Evolutionary conservation across 2,888 invertebrate genomes (phyloP).

Genomic region (Melanargia galathea): DNA sequence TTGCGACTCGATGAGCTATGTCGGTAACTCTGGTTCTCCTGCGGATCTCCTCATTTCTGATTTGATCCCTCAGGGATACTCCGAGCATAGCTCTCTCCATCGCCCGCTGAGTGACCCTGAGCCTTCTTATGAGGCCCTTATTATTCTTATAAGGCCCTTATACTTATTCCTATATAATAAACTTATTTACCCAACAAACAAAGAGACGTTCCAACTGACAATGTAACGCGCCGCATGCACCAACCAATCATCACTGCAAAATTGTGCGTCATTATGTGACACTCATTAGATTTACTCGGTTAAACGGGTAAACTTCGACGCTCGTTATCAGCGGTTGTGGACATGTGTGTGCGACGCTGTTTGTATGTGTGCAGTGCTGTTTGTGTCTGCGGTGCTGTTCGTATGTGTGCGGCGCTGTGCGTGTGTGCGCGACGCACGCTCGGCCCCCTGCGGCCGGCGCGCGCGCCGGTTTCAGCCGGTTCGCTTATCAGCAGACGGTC

Average conservation of each 20-base stretch:
- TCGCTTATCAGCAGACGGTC: slow-evolving; percentile 63
- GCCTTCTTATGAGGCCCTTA: too few species aligned
- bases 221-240: slow-evolving; percentile 1
- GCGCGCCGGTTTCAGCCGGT: slow-evolving; percentile 66
- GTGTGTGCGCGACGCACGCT: slow-evolving; percentile 46
- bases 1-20: too few species aligned
- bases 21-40: too few species aligned
- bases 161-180: too few species aligned
- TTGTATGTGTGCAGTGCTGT: too few species aligned
- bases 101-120: too few species aligned
- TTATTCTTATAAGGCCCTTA: too few species aligned
- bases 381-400: slow-evolving; percentile 55
- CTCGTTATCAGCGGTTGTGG: slow-evolving; percentile 57
- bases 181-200: slow-evolving; percentile 12
- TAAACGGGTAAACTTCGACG: slow-evolving; percentile 49
- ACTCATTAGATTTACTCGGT: slow-evolving; percentile 48
- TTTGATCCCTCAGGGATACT: too few species aligned
- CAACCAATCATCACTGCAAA: slow-evolving; percentile 45
- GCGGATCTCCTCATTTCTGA: too few species aligned
- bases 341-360: slow-evolving; percentile 42
- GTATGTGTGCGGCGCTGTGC: slow-evolving; percentile 41
- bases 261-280: slow-evolving; percentile 57
- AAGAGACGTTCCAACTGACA: slow-evolving; percentile 29
- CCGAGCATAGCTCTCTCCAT: too few species aligned
- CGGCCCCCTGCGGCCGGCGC: slow-evolving; percentile 76